These are phyloP conservation scores for Lissocephala sabroskyi DNA, from an alignment of 2,888 invertebrate genomes.

Conservation along the genomic window DNA sequence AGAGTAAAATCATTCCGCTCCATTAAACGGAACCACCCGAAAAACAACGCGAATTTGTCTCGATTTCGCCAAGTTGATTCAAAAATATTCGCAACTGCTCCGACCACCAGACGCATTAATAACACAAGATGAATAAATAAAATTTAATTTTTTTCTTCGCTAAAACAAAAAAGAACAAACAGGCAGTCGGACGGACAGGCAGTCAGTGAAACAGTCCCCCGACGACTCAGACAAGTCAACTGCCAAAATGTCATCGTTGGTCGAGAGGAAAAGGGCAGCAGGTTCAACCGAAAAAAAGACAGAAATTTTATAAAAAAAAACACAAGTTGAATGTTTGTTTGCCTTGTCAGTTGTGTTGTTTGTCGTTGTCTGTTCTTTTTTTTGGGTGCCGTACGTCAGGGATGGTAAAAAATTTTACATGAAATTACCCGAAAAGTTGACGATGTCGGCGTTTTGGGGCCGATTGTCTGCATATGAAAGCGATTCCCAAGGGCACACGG, in stretches of 20 bases:
- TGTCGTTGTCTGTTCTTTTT: too few species aligned
- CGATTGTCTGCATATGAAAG: too few species aligned
- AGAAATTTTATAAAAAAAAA: too few species aligned
- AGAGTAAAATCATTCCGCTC: too few species aligned
- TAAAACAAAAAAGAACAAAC: constrained; percentile 21
- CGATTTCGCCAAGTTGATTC: not conserved
- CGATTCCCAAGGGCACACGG: too few species aligned
- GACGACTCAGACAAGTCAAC: constrained; percentile 1
- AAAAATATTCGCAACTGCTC: constrained; percentile 4
- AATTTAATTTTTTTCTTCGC: constrained; percentile 56
- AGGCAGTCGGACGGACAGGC: too few species aligned
- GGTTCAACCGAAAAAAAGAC: too few species aligned
- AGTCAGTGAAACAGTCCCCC: constrained; percentile 44
- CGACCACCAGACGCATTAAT: constrained; percentile 39
- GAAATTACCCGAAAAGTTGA: constrained; percentile 56
- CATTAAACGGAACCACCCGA: not conserved
- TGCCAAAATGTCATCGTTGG: too few species aligned
- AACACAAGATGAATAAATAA: constrained; percentile 51
- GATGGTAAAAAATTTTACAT: constrained; percentile 53
- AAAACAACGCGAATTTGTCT: too few species aligned
- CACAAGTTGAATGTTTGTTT: constrained; percentile 16
- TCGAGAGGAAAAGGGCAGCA: too few species aligned
- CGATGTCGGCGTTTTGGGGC: too few species aligned
- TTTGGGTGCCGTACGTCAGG: constrained; percentile 54
- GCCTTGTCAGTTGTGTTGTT: too few species aligned